Conservation (phyloP, 2,888 invertebrate genomes). For the Abscondita cerata region DNA sequence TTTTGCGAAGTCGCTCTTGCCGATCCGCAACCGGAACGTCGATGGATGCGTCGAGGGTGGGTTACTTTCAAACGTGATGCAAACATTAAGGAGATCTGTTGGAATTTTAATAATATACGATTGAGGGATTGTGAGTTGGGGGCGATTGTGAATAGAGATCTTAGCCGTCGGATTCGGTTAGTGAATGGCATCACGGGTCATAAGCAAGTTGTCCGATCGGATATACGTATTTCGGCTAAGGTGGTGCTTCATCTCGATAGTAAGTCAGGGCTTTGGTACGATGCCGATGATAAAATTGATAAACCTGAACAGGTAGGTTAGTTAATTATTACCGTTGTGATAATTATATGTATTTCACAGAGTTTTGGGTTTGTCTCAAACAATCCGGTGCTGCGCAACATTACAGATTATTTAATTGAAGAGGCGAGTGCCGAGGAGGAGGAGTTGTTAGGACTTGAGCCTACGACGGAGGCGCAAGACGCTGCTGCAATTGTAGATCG, state of each 20-base stretch:
- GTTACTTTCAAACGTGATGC: conserved; percentile 96
- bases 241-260: conserved; percentile 91
- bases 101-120: conserved; percentile 96
- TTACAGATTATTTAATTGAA: conserved; percentile 97
- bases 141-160: conserved; percentile 95
- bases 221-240: conserved; percentile 91
- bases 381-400: conserved; percentile 95
- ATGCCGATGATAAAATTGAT: conserved; percentile 60
- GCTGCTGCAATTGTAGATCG: conserved; percentile 66
- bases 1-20: conserved; percentile 94
- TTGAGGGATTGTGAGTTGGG: conserved; percentile 90
- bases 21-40: conserved; percentile 94
- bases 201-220: conserved; percentile 86
- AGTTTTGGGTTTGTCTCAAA: conserved; percentile 77
- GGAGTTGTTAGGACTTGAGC: conserved; percentile 80
- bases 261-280: conserved; percentile 79
- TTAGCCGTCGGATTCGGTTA: conserved; percentile 91
- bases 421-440: conserved; percentile 99
- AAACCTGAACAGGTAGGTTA: conserved; percentile 48
- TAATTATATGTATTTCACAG: conserved; percentile 49
- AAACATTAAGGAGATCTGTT: conserved; percentile 99
- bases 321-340: background rate
- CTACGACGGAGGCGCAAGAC: conserved; percentile 58
- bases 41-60: conserved; percentile 98
- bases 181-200: conserved; percentile 91